Conservation (phyloP, 2,888 invertebrate species). For the Orchesella flavescens region DNA sequence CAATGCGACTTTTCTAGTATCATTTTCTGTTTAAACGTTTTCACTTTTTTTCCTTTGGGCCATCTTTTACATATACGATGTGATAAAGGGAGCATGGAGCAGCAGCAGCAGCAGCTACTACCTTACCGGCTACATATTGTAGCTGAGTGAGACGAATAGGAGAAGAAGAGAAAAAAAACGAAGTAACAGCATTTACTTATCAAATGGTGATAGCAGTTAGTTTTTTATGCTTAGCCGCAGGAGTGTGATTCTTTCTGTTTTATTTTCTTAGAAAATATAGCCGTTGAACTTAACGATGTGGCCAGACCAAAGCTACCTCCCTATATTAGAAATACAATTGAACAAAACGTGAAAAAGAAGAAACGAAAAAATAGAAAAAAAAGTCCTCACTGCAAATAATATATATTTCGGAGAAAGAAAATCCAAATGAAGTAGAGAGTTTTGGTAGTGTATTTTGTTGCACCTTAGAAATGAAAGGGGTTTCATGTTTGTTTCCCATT, state of each 20-base stretch:
- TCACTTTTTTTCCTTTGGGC: slow-evolving; percentile 29
- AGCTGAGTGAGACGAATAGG: too few relatives aligned
- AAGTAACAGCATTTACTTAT: slow-evolving; percentile 46
- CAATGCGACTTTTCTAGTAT: background rate
- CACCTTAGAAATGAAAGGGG: slow-evolving; percentile 40
- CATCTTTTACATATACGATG: slow-evolving; percentile 8
- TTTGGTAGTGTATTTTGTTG: background rate
- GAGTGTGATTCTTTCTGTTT: slow-evolving; percentile 50
- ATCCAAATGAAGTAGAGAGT: slow-evolving; percentile 25
- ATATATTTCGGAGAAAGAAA: slow-evolving; percentile 4
- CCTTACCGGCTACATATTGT: too few relatives aligned
- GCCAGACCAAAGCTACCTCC: background rate
- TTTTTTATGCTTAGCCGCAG: slow-evolving; percentile 49
- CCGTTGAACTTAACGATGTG: slow-evolving; percentile 32
- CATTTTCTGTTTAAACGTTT: slow-evolving; percentile 28
- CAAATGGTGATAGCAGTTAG: slow-evolving; percentile 34
- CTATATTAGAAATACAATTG: too few relatives aligned
- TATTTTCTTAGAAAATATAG: slow-evolving; percentile 39
- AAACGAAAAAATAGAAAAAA: too few relatives aligned
- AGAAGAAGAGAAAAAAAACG: too few relatives aligned
- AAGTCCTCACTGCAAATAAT: slow-evolving; percentile 29
- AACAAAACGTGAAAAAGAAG: too few relatives aligned
- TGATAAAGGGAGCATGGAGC: background rate
- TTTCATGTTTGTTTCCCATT: slow-evolving; percentile 46
- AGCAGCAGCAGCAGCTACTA: too few relatives aligned